phyloP scores from a whole-genome alignment of 2,797 vertebrate species.

The Danionella dracula region DNA sequence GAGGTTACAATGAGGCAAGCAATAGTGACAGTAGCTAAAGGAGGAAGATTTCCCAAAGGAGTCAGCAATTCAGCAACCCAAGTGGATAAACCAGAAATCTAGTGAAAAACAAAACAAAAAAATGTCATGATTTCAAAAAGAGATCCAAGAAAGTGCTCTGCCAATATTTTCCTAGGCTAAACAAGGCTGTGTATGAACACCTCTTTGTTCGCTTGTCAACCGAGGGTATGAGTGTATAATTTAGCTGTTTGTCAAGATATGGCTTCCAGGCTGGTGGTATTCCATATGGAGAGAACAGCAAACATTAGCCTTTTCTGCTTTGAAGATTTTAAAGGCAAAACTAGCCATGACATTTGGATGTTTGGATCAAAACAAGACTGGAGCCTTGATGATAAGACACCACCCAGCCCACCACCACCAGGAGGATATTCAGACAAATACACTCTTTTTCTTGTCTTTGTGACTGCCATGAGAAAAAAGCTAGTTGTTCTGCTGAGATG shows the following conservation, averaged over 20 bases:
- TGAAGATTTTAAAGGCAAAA: conserved; percentile 29
- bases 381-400: conserved; percentile 23
- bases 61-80: conserved; percentile 83
- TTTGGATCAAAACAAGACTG: conserved; percentile 24
- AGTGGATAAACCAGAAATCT: conserved; percentile 77
- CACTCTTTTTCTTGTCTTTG: conserved; percentile 5
- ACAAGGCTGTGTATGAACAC: neutral
- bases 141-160: neutral
- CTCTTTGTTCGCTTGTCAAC: conserved; percentile 10
- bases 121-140: neutral
- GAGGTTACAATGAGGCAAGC: conserved; percentile 83
- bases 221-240: neutral
- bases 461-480: neutral
- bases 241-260: conserved; percentile 24
- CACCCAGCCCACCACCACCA: neutral
- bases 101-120: neutral
- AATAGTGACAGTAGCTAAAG: conserved; percentile 71
- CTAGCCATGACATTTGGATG: conserved; percentile 36
- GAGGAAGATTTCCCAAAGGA: conserved; percentile 78
- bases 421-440: conserved; percentile 5
- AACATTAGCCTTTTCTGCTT: conserved; percentile 13
- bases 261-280: neutral
- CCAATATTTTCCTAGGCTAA: neutral
- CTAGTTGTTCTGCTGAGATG: neutral
- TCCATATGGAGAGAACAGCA: conserved; percentile 1